These are phyloP conservation scores for Drosophila atroscutellata DNA, from an alignment of 2,888 invertebrate species.

Conservation along the genomic window DNA sequence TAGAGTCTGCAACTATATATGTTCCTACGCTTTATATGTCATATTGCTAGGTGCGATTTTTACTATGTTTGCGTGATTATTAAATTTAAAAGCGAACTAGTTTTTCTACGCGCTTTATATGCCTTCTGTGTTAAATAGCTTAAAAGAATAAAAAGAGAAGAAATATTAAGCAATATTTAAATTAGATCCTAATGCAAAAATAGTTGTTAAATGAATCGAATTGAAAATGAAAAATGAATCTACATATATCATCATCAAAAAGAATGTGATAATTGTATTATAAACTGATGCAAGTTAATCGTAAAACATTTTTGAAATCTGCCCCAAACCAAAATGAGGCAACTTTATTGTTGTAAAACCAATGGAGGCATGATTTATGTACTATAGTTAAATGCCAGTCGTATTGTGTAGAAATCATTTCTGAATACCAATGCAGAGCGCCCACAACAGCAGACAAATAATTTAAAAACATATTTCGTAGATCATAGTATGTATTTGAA, in stretches of 20 bases:
- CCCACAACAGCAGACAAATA: conserved; percentile 11
- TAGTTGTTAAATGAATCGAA: conserved; percentile 51
- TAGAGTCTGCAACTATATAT: conserved; percentile 59
- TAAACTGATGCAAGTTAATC: conserved; percentile 75
- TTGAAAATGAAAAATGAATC: conserved; percentile 65
- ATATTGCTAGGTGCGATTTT: conserved; percentile 27
- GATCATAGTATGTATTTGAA: conserved; percentile 25
- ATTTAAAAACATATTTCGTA: conserved; percentile 36
- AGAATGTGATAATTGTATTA: conserved; percentile 80
- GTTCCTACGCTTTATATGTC: conserved; percentile 71
- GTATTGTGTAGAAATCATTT: conserved; percentile 36
- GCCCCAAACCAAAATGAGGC: conserved; percentile 27
- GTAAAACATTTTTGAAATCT: conserved; percentile 46
- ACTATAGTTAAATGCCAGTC: conserved; percentile 38
- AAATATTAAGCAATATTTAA: conserved; percentile 38
- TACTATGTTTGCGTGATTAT: conserved; percentile 28
- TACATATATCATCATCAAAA: conserved; percentile 80
- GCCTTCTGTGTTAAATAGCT: conserved; percentile 23
- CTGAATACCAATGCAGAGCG: conserved; percentile 6
- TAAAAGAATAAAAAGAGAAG: conserved; percentile 11
- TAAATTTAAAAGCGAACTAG: conserved; percentile 11
- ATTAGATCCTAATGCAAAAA: conserved; percentile 42
- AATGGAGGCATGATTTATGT: conserved; percentile 34
- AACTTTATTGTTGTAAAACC: conserved; percentile 17
- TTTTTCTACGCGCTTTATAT: conserved; percentile 27